These are phyloP conservation scores for Ichneumoninae sp. DNA, from an alignment of 2,888 invertebrate species.

Conservation along the genomic window DNA sequence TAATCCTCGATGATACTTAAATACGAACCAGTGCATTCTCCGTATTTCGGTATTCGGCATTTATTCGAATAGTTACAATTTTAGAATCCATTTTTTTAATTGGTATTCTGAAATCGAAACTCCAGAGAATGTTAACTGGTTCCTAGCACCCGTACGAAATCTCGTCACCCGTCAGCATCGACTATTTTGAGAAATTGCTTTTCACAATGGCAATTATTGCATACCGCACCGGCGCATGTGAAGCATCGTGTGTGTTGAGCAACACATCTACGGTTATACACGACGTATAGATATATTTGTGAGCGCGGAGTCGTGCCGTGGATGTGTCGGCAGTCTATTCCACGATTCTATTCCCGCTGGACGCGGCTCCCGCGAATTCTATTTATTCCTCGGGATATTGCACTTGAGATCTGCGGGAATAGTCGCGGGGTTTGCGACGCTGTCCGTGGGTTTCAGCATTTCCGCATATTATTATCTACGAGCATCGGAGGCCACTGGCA, in stretches of 20 bases:
- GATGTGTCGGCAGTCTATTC: constrained; percentile 31
- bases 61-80: neutral
- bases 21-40: too few relatives aligned
- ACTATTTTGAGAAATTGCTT: constrained; percentile 40
- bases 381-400: constrained; percentile 61
- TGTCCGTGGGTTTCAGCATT: constrained; percentile 41
- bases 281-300: neutral
- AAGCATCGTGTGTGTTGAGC: constrained; percentile 14
- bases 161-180: constrained; percentile 7
- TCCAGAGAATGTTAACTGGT: neutral
- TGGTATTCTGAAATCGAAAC: neutral
- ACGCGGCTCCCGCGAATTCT: constrained; percentile 58
- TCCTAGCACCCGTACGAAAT: neutral
- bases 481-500: constrained; percentile 8
- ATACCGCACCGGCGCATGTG: constrained; percentile 17
- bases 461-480: constrained; percentile 30
- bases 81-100: neutral
- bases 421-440: constrained; percentile 19
- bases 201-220: constrained; percentile 31
- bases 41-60: too few relatives aligned
- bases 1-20: too few relatives aligned
- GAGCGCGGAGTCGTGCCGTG: neutral
- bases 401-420: constrained; percentile 54
- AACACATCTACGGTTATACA: neutral
- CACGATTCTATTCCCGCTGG: constrained; percentile 51